Conservation (phyloP, 2,113 vertebrate species). For the Brevimyrus niger region DNA sequence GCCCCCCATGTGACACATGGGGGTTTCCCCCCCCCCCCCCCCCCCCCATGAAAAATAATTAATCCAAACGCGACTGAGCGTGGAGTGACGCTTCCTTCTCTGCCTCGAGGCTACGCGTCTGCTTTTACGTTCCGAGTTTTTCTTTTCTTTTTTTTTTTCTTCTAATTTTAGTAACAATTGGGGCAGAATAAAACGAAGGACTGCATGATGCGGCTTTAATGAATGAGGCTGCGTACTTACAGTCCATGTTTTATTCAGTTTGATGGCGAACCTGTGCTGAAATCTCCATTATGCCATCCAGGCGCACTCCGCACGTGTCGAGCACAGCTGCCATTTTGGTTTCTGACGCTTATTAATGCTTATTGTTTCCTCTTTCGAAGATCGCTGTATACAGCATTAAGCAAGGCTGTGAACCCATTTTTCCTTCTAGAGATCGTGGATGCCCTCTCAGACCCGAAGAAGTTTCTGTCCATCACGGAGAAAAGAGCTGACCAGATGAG, state of each 20-base stretch:
- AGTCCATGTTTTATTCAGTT: background rate
- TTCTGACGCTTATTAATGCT: background rate
- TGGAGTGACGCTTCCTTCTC: background rate
- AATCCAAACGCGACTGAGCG: background rate
- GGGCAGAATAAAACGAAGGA: background rate
- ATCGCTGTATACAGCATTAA: background rate
- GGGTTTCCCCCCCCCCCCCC: background rate
- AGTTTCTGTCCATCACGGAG: constrained; percentile 94
- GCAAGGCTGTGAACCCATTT: background rate
- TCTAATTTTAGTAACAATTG: background rate
- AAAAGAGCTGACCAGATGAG: constrained; percentile 98
- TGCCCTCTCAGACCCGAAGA: constrained; percentile 96
- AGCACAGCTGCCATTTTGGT: background rate
- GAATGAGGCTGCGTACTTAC: background rate
- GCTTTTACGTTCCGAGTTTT: background rate
- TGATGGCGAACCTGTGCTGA: background rate
- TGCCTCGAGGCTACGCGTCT: background rate
- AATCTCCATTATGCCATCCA: background rate
- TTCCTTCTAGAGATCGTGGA: constrained; percentile 82
- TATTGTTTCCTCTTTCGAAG: background rate
- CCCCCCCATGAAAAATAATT: background rate
- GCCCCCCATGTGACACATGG: background rate
- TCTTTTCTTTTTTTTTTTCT: background rate
- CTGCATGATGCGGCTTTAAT: background rate
- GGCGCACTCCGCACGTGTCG: background rate